Evolutionary conservation across 2,888 invertebrate genomes (phyloP).

Genomic region (Stomorhina lunata): DNA sequence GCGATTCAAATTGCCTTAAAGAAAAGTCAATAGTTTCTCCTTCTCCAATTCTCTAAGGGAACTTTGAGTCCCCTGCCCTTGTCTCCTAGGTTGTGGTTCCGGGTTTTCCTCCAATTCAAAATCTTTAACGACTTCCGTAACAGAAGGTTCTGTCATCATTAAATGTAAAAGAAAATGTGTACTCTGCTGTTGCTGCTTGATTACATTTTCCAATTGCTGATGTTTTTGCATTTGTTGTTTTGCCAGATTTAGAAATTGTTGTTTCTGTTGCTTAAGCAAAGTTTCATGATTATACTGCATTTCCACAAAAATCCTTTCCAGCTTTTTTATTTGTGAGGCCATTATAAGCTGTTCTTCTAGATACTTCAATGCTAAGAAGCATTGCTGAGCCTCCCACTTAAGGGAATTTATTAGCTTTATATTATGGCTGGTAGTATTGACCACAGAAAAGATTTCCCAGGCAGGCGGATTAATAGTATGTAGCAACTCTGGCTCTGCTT

Average conservation of each 20-base stretch:
- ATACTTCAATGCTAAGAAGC: conserved; percentile 74
- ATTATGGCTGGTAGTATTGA: conserved; percentile 67
- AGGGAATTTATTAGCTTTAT: conserved; percentile 73
- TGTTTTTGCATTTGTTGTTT: conserved; percentile 78
- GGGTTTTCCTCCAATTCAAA: background rate
- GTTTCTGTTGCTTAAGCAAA: conserved; percentile 75
- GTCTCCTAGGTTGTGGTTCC: background rate
- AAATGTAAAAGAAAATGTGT: conserved; percentile 78
- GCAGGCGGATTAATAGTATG: too few species aligned
- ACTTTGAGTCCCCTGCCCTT: background rate
- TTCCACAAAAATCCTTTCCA: conserved; percentile 76
- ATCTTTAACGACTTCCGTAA: conserved; percentile 1
- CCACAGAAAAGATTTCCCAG: background rate
- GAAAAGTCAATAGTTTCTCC: conserved; percentile 44
- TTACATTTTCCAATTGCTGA: conserved; percentile 77
- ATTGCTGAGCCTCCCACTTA: conserved; percentile 74
- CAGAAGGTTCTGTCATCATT: conserved; percentile 75
- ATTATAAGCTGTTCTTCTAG: conserved; percentile 78
- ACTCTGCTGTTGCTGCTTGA: conserved; percentile 78
- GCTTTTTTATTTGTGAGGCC: conserved; percentile 78
- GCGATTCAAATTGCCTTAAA: conserved; percentile 73
- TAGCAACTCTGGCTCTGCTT: background rate
- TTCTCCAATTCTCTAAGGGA: background rate
- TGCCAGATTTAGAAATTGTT: conserved; percentile 75
- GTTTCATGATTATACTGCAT: conserved; percentile 78